These are phyloP conservation scores for Mallotus villosus DNA, from an alignment of 2,797 vertebrate genomes.

Conservation along the genomic window DNA sequence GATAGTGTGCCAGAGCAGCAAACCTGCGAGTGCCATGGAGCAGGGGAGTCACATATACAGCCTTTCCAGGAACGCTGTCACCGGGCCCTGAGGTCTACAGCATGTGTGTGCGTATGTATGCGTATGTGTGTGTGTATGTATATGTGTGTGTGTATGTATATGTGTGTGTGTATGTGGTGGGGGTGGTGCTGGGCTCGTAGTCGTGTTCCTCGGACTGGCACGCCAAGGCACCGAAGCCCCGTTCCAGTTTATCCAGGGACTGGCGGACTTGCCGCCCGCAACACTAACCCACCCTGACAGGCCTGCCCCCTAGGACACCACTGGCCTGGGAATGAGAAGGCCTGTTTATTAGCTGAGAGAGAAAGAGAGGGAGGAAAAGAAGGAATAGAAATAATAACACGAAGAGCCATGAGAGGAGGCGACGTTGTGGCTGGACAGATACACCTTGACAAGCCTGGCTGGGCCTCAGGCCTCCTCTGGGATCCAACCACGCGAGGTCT, in stretches of 20 bases:
- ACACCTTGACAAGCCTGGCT: conserved; percentile 49
- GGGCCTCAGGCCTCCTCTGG: conserved; percentile 38
- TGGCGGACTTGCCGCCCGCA: conserved; percentile 23
- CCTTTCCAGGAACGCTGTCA: conserved; percentile 33
- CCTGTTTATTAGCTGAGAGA: conserved; percentile 26
- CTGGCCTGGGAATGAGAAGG: conserved; percentile 8
- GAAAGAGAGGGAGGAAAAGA: not conserved
- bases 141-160: not conserved
- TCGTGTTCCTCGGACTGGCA: conserved; percentile 34
- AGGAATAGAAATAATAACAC: conserved; percentile 22
- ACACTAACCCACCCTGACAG: conserved; percentile 51
- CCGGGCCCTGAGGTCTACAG: not conserved
- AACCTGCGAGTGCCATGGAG: not conserved
- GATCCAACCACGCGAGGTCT: conserved; percentile 35
- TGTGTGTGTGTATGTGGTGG: not conserved
- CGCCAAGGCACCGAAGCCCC: conserved; percentile 21
- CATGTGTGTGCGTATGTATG: not conserved
- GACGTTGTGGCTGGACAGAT: conserved; percentile 32
- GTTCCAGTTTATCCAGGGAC: conserved; percentile 36
- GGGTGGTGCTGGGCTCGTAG: not conserved
- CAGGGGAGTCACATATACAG: conserved; percentile 24
- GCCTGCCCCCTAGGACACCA: conserved; percentile 33
- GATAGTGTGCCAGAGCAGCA: not conserved
- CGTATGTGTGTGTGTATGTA: not conserved
- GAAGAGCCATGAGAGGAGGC: conserved; percentile 12